phyloP scores from a whole-genome alignment of 2,888 invertebrate species.

The Alloplasta piceator region DNA sequence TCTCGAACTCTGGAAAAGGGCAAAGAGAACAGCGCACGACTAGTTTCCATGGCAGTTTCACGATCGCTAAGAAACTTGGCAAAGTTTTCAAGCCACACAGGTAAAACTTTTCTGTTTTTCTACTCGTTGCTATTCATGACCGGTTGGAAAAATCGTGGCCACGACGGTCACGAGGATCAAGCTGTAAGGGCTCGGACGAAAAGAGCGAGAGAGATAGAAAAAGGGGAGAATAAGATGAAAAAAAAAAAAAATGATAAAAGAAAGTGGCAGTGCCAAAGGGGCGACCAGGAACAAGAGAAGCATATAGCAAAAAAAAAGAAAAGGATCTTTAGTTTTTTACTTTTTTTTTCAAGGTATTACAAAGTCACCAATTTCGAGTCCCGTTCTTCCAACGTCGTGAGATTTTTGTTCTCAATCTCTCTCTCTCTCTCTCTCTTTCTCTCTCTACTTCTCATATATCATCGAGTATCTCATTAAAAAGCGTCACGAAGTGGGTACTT shows the following conservation, averaged over 20 bases:
- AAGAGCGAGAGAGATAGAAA: constrained; percentile 19
- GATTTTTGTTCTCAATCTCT: not conserved
- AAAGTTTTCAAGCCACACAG: constrained; percentile 54
- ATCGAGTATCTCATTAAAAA: constrained; percentile 78
- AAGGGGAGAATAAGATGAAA: constrained; percentile 25
- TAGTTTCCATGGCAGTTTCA: constrained; percentile 59
- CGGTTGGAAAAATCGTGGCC: constrained; percentile 75
- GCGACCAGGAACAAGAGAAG: constrained; percentile 43
- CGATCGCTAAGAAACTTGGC: constrained; percentile 60
- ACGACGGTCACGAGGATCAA: constrained; percentile 65
- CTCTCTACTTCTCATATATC: constrained; percentile 66
- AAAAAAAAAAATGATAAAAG: constrained; percentile 32
- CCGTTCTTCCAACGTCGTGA: constrained; percentile 10
- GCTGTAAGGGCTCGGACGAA: constrained; percentile 36
- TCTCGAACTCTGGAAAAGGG: constrained; percentile 5
- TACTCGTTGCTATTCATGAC: constrained; percentile 79
- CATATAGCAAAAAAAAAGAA: constrained; percentile 12
- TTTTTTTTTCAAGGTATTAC: constrained; percentile 27
- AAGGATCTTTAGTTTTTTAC: not conserved
- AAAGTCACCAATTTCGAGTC: constrained; percentile 7
- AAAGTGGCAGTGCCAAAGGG: constrained; percentile 46
- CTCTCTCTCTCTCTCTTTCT: constrained; percentile 37
- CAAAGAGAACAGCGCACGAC: constrained; percentile 23
- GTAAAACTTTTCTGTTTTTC: constrained; percentile 76
- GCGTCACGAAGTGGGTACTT: constrained; percentile 70